Evolutionary conservation across 2,888 invertebrate species (phyloP).

Genomic region (Taenaris catops): DNA sequence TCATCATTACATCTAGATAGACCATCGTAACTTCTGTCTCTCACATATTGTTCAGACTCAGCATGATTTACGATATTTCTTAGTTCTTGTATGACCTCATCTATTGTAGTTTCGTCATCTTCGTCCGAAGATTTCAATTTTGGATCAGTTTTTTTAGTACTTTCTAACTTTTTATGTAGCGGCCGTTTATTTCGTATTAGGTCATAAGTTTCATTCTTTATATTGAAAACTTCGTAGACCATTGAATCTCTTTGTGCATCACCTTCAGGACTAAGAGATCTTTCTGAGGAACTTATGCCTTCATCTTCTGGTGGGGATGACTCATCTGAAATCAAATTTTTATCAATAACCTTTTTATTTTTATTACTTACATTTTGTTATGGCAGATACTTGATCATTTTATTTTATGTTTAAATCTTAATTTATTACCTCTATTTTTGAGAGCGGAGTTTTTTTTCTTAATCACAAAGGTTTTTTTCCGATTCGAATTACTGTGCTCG

Average conservation of each 20-base stretch:
- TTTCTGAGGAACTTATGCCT: conserved; percentile 92
- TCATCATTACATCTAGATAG: conserved; percentile 59
- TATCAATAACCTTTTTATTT: too few species aligned
- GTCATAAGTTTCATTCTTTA: conserved; percentile 78
- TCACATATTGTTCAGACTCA: conserved; percentile 83
- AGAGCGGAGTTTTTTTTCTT: conserved; percentile 68
- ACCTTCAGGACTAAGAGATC: conserved; percentile 87
- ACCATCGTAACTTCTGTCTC: conserved; percentile 52
- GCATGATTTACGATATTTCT: conserved; percentile 92
- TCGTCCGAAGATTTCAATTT: conserved; percentile 75
- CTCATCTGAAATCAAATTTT: conserved; percentile 62
- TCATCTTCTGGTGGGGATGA: conserved; percentile 92
- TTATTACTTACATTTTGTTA: too few species aligned
- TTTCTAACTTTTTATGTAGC: conserved; percentile 57
- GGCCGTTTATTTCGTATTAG: conserved; percentile 64
- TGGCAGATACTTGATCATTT: too few species aligned
- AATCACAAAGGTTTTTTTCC: conserved; percentile 68
- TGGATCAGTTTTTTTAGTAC: conserved; percentile 40
- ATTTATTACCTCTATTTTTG: conserved; percentile 72
- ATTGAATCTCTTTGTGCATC: conserved; percentile 80
- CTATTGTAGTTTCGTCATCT: conserved; percentile 90
- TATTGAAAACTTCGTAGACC: conserved; percentile 81
- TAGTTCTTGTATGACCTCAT: conserved; percentile 92
- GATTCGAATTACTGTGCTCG: conserved; percentile 66
- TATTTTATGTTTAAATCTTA: too few species aligned